Conservation (phyloP, 2,888 invertebrate genomes). For the Brachypterus glaber region DNA sequence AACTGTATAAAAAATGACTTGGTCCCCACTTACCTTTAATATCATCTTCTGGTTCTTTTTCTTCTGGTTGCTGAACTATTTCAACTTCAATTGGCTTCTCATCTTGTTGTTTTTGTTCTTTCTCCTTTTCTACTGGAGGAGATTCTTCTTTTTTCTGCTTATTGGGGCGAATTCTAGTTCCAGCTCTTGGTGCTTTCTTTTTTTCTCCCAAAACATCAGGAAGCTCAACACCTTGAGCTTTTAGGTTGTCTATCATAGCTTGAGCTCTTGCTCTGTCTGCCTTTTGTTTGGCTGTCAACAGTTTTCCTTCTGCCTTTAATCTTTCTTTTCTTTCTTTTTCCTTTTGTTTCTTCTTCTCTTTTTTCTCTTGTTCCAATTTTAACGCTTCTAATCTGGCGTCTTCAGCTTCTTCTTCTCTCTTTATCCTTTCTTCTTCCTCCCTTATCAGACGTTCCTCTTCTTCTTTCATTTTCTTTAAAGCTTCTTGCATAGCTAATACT, state of each 20-base stretch:
- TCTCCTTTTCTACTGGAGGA: no score
- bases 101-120: no score
- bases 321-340: constrained; percentile 88
- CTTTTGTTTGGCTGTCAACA: constrained; percentile 88
- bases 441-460: constrained; percentile 68
- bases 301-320: constrained; percentile 92
- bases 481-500: constrained; percentile 87
- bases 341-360: constrained; percentile 79
- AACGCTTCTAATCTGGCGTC: constrained; percentile 62
- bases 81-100: constrained; percentile 18
- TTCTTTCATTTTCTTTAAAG: constrained; percentile 77
- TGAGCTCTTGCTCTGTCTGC: constrained; percentile 82
- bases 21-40: no score
- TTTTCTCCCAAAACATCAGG: constrained; percentile 62
- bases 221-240: constrained; percentile 78
- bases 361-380: constrained; percentile 78
- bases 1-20: no score
- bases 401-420: constrained; percentile 77
- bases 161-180: constrained; percentile 64
- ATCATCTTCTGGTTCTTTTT: constrained; percentile 23
- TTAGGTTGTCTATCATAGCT: constrained; percentile 78
- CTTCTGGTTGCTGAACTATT: constrained; percentile 17
- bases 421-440: constrained; percentile 74
- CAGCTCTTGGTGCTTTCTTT: constrained; percentile 51
- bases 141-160: constrained; percentile 54